These are phyloP conservation scores for Sinocyclocheilus grahami DNA, from an alignment of 2,113 vertebrate genomes.

Conservation along the genomic window DNA sequence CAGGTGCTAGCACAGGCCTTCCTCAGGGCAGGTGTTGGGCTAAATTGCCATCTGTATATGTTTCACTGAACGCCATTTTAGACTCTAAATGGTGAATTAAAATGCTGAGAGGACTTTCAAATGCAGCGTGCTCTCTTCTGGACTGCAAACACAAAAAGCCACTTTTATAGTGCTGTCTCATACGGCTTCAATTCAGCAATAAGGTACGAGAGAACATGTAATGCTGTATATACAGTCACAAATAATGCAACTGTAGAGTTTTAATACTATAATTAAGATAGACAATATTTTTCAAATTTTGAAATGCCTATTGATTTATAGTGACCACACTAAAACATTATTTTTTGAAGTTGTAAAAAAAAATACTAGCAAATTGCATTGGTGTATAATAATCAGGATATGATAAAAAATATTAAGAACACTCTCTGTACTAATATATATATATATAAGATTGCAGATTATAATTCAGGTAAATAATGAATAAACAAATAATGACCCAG, in stretches of 20 bases:
- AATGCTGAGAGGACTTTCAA: constrained; percentile 14
- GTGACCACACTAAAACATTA: no score
- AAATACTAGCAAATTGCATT: background rate
- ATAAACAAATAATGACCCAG: no score
- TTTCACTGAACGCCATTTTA: constrained; percentile 29
- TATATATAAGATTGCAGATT: no score
- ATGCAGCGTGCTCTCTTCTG: background rate
- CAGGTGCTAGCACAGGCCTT: constrained; percentile 9
- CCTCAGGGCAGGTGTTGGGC: constrained; percentile 12
- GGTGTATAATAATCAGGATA: no score
- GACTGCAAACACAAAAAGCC: background rate
- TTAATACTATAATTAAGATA: background rate
- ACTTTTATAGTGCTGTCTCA: background rate
- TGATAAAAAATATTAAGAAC: no score
- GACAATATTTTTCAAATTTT: background rate
- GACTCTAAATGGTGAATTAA: constrained; percentile 31
- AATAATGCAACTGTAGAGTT: background rate
- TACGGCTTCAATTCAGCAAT: background rate
- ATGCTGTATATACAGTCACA: background rate
- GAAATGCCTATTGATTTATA: background rate
- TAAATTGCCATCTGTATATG: constrained; percentile 31
- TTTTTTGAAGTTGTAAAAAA: background rate
- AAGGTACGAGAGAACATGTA: background rate
- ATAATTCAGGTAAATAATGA: no score
- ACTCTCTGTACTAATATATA: no score